Conservation (phyloP, 1,140 invertebrate genomes). For the Geopemphigus sp. region DNA sequence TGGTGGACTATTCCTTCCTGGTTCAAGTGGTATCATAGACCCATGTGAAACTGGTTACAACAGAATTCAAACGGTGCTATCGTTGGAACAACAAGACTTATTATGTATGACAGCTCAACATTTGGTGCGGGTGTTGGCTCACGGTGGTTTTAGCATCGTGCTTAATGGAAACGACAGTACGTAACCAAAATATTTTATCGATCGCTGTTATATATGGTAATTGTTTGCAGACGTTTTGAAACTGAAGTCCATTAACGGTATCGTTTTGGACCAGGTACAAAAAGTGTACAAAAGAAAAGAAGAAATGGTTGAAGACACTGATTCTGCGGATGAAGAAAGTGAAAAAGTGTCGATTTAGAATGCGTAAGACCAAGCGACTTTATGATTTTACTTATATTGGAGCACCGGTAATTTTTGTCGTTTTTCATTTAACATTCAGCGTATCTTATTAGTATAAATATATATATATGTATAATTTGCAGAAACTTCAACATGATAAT, state of each 20-base stretch:
- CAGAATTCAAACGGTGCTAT: constrained; percentile 58
- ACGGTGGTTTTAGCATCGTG: constrained; percentile 89
- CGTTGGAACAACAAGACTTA: constrained; percentile 90
- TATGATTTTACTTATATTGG: no score
- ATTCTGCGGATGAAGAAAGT: background rate
- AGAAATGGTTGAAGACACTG: constrained; percentile 15
- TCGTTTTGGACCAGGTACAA: constrained; percentile 3
- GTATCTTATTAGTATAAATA: background rate
- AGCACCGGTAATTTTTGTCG: no score
- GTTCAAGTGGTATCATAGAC: constrained; percentile 79
- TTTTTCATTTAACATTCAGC: no score
- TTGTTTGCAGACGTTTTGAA: constrained; percentile 36
- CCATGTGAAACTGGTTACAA: constrained; percentile 84
- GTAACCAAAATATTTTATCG: constrained; percentile 47
- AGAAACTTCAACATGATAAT: no score
- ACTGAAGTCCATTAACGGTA: background rate
- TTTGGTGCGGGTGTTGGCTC: constrained; percentile 80
- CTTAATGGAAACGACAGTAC: constrained; percentile 67
- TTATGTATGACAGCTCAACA: constrained; percentile 90
- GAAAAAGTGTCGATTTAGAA: constrained; percentile 32
- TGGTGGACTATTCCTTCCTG: constrained; percentile 92
- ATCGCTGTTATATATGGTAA: no score
- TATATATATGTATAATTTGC: no score
- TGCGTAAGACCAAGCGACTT: background rate
- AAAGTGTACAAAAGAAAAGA: constrained; percentile 33